Evolutionary conservation across 2,113 vertebrate species (phyloP).

Genomic region (Sapajus apella): DNA sequence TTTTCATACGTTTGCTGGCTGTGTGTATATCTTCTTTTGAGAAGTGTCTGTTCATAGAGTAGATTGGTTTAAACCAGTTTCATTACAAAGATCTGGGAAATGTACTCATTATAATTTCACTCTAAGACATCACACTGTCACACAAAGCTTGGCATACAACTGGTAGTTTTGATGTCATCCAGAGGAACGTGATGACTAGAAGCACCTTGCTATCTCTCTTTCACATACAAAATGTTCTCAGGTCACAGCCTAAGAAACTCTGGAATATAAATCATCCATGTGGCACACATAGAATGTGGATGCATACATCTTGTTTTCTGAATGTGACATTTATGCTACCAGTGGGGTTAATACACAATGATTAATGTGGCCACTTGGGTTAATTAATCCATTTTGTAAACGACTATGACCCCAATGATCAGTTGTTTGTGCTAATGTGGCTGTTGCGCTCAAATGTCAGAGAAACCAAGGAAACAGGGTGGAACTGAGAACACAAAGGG

Average conservation of each 20-base stretch:
- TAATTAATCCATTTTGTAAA: not conserved
- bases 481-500: not conserved
- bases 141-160: not conserved
- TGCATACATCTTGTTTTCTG: not conserved
- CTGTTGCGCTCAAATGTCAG: not conserved
- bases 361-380: slow-evolving; percentile 17
- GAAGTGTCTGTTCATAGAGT: not conserved
- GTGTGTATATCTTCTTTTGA: too few relatives aligned
- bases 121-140: not conserved
- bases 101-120: not conserved
- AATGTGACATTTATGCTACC: slow-evolving; percentile 12
- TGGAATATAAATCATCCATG: not conserved
- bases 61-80: not conserved
- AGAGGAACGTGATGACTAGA: slow-evolving; percentile 1
- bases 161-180: not conserved
- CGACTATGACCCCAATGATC: not conserved
- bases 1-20: too few relatives aligned
- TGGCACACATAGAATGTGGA: not conserved
- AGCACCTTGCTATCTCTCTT: not conserved
- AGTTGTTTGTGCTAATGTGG: not conserved
- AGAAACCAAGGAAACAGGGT: slow-evolving; percentile 2
- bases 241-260: not conserved
- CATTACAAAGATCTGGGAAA: not conserved
- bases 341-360: not conserved
- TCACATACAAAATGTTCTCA: not conserved